Conservation (phyloP, 2,113 vertebrate species). For the Origma solitaria region DNA sequence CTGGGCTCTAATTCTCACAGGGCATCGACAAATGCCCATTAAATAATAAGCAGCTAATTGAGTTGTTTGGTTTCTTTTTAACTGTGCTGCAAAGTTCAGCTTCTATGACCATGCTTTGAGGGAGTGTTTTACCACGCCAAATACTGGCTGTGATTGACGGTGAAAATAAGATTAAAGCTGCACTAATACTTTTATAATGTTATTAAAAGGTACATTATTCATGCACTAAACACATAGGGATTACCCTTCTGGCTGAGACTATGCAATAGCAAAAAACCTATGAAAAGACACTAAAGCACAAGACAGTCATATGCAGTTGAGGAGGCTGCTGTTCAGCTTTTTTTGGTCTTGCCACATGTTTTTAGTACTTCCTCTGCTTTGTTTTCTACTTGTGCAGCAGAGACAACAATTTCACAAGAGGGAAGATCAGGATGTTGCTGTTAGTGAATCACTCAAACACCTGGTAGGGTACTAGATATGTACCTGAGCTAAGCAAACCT, state of each 20-base stretch:
- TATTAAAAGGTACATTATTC: constrained; percentile 2
- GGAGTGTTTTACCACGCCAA: background rate
- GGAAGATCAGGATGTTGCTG: background rate
- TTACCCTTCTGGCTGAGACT: background rate
- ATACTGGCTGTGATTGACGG: background rate
- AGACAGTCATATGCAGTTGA: background rate
- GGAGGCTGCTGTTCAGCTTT: background rate
- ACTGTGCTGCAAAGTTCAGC: background rate
- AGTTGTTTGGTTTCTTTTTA: background rate
- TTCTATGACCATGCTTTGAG: background rate
- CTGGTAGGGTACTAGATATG: background rate
- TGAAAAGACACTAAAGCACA: background rate
- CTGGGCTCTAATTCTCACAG: background rate
- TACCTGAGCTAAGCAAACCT: background rate
- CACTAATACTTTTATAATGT: background rate
- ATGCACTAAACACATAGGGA: background rate
- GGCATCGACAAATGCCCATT: background rate
- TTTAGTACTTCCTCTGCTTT: background rate
- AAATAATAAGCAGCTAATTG: constrained; percentile 38
- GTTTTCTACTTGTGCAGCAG: background rate
- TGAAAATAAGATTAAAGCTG: background rate
- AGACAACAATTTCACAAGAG: background rate
- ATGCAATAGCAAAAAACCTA: background rate
- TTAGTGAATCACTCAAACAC: background rate
- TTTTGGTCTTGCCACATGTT: background rate